Evolutionary conservation across 1,140 invertebrate species (phyloP), one percentile per base, ranked within the genome.

Genomic region (Papilio polytes): DNA sequence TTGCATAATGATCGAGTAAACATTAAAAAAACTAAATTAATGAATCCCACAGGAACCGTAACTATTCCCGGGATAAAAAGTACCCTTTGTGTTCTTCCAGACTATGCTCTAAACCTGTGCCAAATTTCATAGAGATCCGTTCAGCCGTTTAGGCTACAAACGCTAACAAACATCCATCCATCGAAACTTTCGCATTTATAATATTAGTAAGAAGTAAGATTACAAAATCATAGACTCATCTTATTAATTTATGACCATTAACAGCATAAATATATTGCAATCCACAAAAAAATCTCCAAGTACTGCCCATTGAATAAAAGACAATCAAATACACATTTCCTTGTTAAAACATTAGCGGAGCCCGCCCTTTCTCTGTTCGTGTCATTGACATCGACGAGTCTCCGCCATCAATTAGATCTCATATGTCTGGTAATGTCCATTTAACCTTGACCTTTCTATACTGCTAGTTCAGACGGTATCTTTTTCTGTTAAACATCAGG

Each of bases 391-490:
- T 26, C 26, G 63, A 70, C 26, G 26, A 63, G 22, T 63, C 63
- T 70, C 63, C 63, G 63, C 13, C 22, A 70, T n/a, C 63, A 70
- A 70, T 70, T 70, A 70, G 63, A 31, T 31, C 26, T 70, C 63
- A 70, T 70, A 70, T 31, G 4, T 70, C 26, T 70, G 13, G 63
- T 70, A 70, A 36, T 70, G 63, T 70, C 63, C 63, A 26, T 70
- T 70, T 70, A 70, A 70, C 63, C 63, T 70, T 70, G 63, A 26
- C 63, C 63, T 70, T 70, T 3, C 63, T 70, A 70, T 70, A 70
- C 6, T 20, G 20, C 56, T 22, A 31, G 63, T 31, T 66, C 36
- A 66, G 26, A 63, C 3, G 48, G 13, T 8, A 8, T 0, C 18
- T 53, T 56, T 56, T 56, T 56, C 15, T 56, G 53, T 56, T 56